Base-by-base conservation (phyloP, 1,140 invertebrate species). In the Homarus americanus region DNA sequence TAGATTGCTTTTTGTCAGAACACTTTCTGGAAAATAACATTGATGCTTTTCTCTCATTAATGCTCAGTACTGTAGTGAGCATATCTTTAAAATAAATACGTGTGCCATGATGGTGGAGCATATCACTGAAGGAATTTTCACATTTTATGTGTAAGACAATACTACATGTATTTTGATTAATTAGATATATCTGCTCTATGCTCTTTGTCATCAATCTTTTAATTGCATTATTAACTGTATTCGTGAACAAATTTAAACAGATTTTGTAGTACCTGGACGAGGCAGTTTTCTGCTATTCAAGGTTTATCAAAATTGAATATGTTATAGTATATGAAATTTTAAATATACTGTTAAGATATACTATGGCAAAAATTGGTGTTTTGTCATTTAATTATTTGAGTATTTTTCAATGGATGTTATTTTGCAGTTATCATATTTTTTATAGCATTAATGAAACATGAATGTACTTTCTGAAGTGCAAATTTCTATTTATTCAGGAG, bases 41-140 rank as follows among this genome's bases (percentile, higher is more conserved):
- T 32, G 28, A 32, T 69, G 28, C 63, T 24, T 32, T 69, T 28
- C n/a, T 32, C 63, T 69, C 32, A 28, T 32, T 69, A 69, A 69
- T 69, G 63, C 63, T 69, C 63, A 69, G 28, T 32, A 69, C 44
- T 24, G 53, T 58, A 69, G 17, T 32, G 63, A 32, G 5, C 32
- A 32, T 32, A 32, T 28, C 5, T 32, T 7, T 28, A 32, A 28
- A 32, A 32, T 69, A 69, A 7, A 28, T 69, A 69, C 63, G 10
- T 32, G 63, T 69, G 63, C 63, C 63, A 69, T 69, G 63, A 32
- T 69, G 63, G 5, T 69, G 63, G 63, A 69, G 63, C 63, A 69
- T 69, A 69, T 69, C 63, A 69, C n/a, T 69, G 63, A 69, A 69
- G 63, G 63, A 28, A 24, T 69, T 69, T 32, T 32, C n/a, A 69